phyloP scores from a whole-genome alignment of 2,113 vertebrate genomes.

The Platysteira castanea region DNA sequence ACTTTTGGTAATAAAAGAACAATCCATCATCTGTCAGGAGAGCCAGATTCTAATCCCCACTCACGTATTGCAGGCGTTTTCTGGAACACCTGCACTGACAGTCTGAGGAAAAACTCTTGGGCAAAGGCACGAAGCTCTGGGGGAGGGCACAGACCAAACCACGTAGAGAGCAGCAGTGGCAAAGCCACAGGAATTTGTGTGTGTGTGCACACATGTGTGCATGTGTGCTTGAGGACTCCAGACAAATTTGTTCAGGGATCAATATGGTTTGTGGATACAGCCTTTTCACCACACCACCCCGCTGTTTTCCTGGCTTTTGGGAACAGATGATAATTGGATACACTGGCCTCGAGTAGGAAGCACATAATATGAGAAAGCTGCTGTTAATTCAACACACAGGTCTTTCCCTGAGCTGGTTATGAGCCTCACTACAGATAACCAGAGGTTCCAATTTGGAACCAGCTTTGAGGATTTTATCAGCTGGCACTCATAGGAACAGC shows the following conservation, averaged over 20 bases:
- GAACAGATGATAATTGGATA: slow-evolving; percentile 48
- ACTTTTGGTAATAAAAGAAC: neutral
- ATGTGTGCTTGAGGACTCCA: slow-evolving; percentile 8
- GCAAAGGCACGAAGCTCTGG: neutral
- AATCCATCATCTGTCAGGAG: neutral
- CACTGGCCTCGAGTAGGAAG: slow-evolving; percentile 9
- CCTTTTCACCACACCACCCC: neutral
- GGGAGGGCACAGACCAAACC: neutral
- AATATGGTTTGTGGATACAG: slow-evolving; percentile 32
- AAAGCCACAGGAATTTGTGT: slow-evolving; percentile 22
- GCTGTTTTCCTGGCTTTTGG: slow-evolving; percentile 33
- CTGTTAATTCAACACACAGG: slow-evolving; percentile 15
- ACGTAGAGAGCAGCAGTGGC: neutral
- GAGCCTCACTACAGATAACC: neutral
- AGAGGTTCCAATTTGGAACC: neutral
- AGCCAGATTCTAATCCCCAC: neutral
- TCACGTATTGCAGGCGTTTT: neutral
- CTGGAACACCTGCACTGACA: neutral
- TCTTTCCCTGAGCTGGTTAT: neutral
- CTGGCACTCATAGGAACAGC: neutral
- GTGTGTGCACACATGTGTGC: neutral
- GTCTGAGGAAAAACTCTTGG: neutral
- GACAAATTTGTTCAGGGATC: slow-evolving; percentile 57
- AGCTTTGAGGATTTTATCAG: neutral
- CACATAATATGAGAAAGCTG: slow-evolving; percentile 26